Base-by-base conservation (phyloP, 2,888 invertebrate species). In the Chloroclystis v-ata region DNA sequence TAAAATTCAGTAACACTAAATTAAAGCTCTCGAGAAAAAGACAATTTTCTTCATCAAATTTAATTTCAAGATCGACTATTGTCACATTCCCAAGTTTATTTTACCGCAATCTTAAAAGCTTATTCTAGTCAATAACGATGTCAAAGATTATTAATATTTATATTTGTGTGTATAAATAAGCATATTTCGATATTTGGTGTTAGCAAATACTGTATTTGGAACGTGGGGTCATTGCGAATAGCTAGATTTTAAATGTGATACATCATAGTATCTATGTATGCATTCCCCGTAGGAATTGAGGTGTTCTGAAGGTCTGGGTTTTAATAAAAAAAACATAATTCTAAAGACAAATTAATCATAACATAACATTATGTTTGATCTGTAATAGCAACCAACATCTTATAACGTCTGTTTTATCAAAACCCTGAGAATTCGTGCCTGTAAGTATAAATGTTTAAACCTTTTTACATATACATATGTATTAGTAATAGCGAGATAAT, bases 191-290 rank as follows among this genome's bases (percentile, higher is more conserved):
- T 64, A 58, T 59, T 71, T 66, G 69, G 59, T 74, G 71, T 74
- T 73, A 72, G 67, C 52, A 57, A 62, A 45, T 45, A 64, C 52
- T 69, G 65, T 67, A 63, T 28, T 33, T 46, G 46, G 59, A 49
- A 43, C 57, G 52, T 56, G 56, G 52, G 53, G 56, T 53, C 54
- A 56, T 57, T 33, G 32, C 10, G 69, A 66, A 65, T 73, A 71
- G 67, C 66, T 63, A 72, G 66, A 67, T 62, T 39, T 46, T 38
- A 29, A 71, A 69, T 76, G 75, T 78, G 76, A 76, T 77, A 77
- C 76, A 67, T 72, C 53, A 41, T 72, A 72, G 72, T 72, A 76
- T 68, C 69, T 65, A 65, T 60, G 58, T 65, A 61, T 54, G 20
- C 20, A 5, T 67, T 63, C 62, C 69, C 69, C 62, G 69, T 69